Percentiles rank a stretch among this genome's conserved stretches.
These are phyloP conservation scores for Hydropsyche tenuis DNA, from an alignment of 1,140 invertebrate species.

Conservation along the genomic window DNA sequence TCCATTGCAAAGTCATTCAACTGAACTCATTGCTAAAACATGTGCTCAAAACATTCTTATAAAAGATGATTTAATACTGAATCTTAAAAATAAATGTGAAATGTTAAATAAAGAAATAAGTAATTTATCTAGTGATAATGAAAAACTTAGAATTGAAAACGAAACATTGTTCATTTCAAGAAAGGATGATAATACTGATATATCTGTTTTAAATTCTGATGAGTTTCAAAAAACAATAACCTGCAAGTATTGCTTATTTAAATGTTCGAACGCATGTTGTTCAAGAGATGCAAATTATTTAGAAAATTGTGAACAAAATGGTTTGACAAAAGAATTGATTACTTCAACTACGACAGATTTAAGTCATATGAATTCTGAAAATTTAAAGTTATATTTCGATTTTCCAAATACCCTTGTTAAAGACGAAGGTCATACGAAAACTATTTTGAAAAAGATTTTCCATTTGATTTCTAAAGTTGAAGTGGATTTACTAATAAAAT, in stretches of 20 bases:
- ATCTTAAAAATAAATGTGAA: neutral
- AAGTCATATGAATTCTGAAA: too few relatives aligned
- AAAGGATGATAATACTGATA: too few relatives aligned
- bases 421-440: too few relatives aligned
- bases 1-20: neutral
- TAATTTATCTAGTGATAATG: neutral
- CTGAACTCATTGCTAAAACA: constrained; percentile 8
- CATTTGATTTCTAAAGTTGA: too few relatives aligned
- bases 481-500: too few relatives aligned
- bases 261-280: neutral
- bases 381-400: too few relatives aligned
- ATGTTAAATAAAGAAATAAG: neutral
- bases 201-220: neutral
- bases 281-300: too few relatives aligned
- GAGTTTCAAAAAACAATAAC: neutral
- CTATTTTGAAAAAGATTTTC: too few relatives aligned
- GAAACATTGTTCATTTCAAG: too few relatives aligned
- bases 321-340: neutral
- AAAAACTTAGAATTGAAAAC: neutral
- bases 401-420: too few relatives aligned
- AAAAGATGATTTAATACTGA: constrained; percentile 1
- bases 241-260: neutral
- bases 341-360: too few relatives aligned
- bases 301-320: neutral
- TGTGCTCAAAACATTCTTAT: constrained; percentile 12